A percentile compares a stretch with the other conserved stretches of the same genome.
Conservation (phyloP, 2,888 invertebrate species). For the Leucophora obtusa region DNA sequence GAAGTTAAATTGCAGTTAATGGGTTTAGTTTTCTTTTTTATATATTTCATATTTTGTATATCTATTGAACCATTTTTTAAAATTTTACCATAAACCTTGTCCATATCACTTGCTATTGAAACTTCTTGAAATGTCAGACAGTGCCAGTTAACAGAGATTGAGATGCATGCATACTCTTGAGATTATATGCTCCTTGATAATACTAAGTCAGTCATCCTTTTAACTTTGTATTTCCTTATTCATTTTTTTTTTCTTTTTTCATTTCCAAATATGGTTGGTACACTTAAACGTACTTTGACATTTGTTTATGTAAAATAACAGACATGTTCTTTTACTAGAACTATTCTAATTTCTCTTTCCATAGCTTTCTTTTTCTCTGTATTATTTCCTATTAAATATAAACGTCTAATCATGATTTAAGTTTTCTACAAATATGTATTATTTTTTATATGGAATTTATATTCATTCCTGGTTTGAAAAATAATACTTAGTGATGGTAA, state of each 20-base stretch:
- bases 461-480: background rate
- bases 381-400: background rate
- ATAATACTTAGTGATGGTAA: background rate
- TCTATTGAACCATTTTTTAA: too few relatives aligned
- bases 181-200: too few relatives aligned
- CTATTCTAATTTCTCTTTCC: slow-evolving; percentile 19
- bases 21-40: too few relatives aligned
- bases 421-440: slow-evolving; percentile 29
- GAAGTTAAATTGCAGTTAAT: too few relatives aligned
- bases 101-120: too few relatives aligned
- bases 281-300: slow-evolving; percentile 53
- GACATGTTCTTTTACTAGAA: slow-evolving; percentile 6
- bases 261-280: slow-evolving; percentile 24
- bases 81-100: too few relatives aligned
- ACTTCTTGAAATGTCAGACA: too few relatives aligned
- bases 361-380: background rate
- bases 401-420: slow-evolving; percentile 31
- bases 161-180: too few relatives aligned
- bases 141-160: too few relatives aligned
- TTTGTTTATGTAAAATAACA: slow-evolving; percentile 24
- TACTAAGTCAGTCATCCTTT: slow-evolving; percentile 34
- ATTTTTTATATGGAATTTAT: slow-evolving; percentile 9
- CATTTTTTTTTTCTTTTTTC: background rate
- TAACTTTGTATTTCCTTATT: slow-evolving; percentile 22
- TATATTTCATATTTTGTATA: too few relatives aligned